Evolutionary conservation across 2,888 invertebrate genomes (phyloP), one percentile per base, ranked within the genome.

Genomic region (Therioaphis trifolii): DNA sequence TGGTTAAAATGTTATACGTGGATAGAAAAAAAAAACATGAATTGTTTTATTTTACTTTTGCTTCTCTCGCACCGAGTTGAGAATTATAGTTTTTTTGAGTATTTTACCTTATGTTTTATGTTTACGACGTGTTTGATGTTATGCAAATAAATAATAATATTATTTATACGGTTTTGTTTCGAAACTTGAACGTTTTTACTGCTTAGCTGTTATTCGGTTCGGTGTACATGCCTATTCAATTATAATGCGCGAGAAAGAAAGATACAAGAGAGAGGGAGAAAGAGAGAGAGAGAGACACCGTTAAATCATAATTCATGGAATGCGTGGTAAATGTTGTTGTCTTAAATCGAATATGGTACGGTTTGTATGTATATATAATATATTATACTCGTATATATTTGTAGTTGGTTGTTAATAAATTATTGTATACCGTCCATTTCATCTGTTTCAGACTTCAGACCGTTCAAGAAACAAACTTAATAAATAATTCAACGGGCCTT

Each of bases 401-500:
- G 15, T 40, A 24, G 40, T 40, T 11, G 72, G 24, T 21, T 66
- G 49, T 77, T 66, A 49, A 66, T 77, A 29, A 66, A 77, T 77
- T 77, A 77, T 66, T 43, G 15, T 27, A 21, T 11, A 21, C 11
- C 11, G 14, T 9, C 21, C 3, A 29, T 77, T 66, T 49, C 29
- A 49, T 35, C 49, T 35, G 66, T 77, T 49, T 49, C 49, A 29
- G 66, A 27, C 11, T 18, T 14, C 14, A 49, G 49, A 63, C 49
- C 46, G 63, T 66, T 49, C 21, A 29, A 14, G 29, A 24, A 29
- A 63, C n/a, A 35, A 52, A 66, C 49, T 29, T 21, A 9, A 77
- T 77, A 35, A 29, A 77, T 77, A 66, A 77, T 49, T 77, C 66
- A 66, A 49, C 35, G 35, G 29, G 35, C 29, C 66, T 66, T 77